Conservation (phyloP, 2,113 vertebrate genomes). For the Chloebia gouldiae region DNA sequence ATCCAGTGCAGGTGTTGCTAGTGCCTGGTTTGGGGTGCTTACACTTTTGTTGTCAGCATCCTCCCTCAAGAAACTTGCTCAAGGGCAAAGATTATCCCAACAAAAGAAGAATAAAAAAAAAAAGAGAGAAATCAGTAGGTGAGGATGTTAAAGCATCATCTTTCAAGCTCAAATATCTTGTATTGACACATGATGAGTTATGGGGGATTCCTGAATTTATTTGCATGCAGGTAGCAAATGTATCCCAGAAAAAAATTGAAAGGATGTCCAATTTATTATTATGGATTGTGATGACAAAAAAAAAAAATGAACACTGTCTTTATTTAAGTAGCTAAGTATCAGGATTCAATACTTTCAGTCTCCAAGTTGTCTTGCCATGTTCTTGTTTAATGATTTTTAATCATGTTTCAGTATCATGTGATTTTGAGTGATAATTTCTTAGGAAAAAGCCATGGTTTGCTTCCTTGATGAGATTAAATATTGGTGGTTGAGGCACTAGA, state of each 20-base stretch:
- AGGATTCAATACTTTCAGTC: background rate
- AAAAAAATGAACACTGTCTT: fast-evolving
- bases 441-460: background rate
- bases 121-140: too few species aligned
- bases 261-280: background rate
- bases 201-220: background rate
- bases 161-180: background rate
- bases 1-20: background rate
- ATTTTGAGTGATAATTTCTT: background rate
- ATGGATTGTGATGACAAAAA: background rate
- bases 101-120: background rate
- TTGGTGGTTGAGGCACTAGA: background rate
- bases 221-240: background rate
- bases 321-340: background rate
- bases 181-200: background rate
- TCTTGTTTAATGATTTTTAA: background rate
- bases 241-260: background rate
- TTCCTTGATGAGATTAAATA: background rate
- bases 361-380: background rate
- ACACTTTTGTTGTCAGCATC: background rate
- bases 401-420: fast-evolving
- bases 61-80: background rate
- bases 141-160: background rate
- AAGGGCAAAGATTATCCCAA: background rate
- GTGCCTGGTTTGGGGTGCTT: background rate